Base-by-base conservation (phyloP, 2,888 invertebrate species). In the Dimorphilus gyrociliatus region DNA sequence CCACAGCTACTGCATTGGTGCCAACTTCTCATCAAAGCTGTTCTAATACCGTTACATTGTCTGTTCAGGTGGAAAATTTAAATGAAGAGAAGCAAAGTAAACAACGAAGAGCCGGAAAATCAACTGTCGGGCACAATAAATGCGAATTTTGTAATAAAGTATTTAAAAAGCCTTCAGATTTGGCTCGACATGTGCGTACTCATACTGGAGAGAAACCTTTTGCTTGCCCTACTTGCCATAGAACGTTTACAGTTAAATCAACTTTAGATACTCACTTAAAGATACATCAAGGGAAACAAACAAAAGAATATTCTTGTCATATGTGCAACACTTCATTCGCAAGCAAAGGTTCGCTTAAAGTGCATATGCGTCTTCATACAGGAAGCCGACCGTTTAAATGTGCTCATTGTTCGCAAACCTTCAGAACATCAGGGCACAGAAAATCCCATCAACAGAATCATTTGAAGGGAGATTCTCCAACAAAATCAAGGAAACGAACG, bases 341-440 rank as follows among this genome's bases (percentile, higher is more conserved):
- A 1, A 55, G 56, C 10, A 55, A 53, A 29, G 54, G 53, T 15
- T 50, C 53, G 4, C 45, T 57, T 13, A 47, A 48, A 5, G 47
- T 55, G 7, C 56, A 58, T 41, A 50, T 52, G 50, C 39, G 45
- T 28, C 46, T 49, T 5, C 56, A 57, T 37, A 40, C 37, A n/a
- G 34, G 29, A 5, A 6, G 14, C 3, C 14, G 21, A n/a, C 84
- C 86, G 0, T 85, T 78, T 62, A 69, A 69, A 30, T 90, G 90
- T 61, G 79, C 79, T 0, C 74, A 82, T 55, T 90, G 88, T 51
- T 64, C 67, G n/a, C 57, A 67, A 37, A 62, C 65, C 35, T 77
- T 76, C 52, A 61, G 76, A 21, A 77, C 75, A 1, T 70, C 73
- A 0, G 74, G 74, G 1, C 74, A 75, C 44, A 63, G 72, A 24